Evolutionary conservation across 2,113 vertebrate species (phyloP).

Genomic region (Chaenogobius annularis): DNA sequence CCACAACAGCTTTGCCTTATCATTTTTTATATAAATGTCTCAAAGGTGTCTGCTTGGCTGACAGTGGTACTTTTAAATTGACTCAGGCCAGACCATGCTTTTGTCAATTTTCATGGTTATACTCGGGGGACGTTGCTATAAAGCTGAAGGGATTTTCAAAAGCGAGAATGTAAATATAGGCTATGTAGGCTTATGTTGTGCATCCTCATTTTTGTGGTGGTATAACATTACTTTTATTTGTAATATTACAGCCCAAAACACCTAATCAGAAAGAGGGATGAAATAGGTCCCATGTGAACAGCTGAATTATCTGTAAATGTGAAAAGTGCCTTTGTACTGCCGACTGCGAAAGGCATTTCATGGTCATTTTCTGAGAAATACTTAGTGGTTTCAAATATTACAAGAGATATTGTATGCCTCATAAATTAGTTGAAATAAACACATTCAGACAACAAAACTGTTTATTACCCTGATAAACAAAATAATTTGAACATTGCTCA

Average conservation of each 20-base stretch:
- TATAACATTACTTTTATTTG: not conserved
- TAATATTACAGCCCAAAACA: not conserved
- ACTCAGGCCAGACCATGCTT: not conserved
- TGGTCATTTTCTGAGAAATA: not conserved
- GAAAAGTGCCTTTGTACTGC: not conserved
- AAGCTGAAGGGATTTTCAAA: not conserved
- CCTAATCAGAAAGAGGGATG: not conserved
- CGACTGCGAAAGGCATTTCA: not conserved
- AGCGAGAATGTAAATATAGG: not conserved
- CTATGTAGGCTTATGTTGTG: not conserved
- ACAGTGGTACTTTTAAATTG: not conserved
- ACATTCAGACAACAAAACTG: not conserved
- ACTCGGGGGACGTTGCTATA: not conserved
- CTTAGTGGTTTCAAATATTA: not conserved
- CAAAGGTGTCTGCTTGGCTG: too few species aligned
- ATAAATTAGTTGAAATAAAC: not conserved
- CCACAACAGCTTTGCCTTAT: too few species aligned
- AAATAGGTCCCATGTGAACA: not conserved
- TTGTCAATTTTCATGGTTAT: not conserved
- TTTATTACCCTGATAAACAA: constrained; percentile 16
- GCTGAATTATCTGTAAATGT: not conserved
- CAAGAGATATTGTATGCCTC: not conserved
- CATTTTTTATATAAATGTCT: too few species aligned
- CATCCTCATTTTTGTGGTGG: not conserved
- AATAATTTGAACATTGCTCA: constrained; percentile 5